Evolutionary conservation across 2,113 vertebrate genomes (phyloP), one percentile per base, ranked within the genome.

Genomic region (Campylorhamphus procurvoides): DNA sequence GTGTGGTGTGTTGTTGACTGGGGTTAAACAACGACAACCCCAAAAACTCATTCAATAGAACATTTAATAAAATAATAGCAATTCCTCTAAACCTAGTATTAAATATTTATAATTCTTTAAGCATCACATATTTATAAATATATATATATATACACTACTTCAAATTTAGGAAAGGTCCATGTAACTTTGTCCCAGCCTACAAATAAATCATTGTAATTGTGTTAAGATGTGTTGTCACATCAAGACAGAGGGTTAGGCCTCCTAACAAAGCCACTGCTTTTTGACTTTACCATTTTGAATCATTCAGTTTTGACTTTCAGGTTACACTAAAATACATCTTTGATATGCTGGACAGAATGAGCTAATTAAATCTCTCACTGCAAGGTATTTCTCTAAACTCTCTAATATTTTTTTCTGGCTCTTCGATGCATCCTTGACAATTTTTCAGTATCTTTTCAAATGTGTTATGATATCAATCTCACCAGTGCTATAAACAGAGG

Each of bases 221-320:
- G 73, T 96, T 96, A 96, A 64, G 52, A 89, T 44, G 22, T 52
- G 62, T 79, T 94, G 69, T 92, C 89, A 68, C 40, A 87, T 69
- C 89, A 89, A 72, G 67, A n/a, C 9, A 3, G 69, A 93, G 89
- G 40, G 93, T 79, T 93, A 91, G 62, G 81, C 84, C 73, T 94
- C 69, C 53, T 71, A 94, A 78, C 12, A 97, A 89, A 87, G 60
- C 86, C 7, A 2, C 40, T 64, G 42, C 80, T 90, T 87, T 94
- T 93, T 93, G 88, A 94, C 86, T 95, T 97, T 89, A 90, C 63
- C 35, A 18, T 86, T 95, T 90, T 96, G 88, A 94, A 90, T 96
- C 94, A 97, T 95, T 94, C 90, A 88, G 94, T 91, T 96, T 95
- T 96, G 94, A 96, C 94, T 94, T 96, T 95, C 91, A 95, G 66